Conservation (phyloP, 2,888 invertebrate species). For the Mycogona germanica region DNA sequence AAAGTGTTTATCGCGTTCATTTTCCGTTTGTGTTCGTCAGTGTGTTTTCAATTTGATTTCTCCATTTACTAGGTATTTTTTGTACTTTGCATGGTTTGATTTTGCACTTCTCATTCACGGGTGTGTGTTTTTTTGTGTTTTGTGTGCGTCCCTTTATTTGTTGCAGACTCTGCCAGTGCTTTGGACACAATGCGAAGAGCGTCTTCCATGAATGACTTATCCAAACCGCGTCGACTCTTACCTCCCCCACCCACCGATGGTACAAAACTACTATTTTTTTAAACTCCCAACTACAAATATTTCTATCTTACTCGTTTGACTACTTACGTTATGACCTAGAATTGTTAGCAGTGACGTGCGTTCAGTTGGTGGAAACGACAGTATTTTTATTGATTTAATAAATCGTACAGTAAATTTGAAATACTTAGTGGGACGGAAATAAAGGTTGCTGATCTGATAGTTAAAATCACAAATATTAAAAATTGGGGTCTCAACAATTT, state of each 20-base stretch:
- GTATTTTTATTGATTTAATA: too few relatives aligned
- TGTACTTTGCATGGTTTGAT: neutral
- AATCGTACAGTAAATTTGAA: too few relatives aligned
- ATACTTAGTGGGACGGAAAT: too few relatives aligned
- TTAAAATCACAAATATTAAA: too few relatives aligned
- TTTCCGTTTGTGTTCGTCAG: constrained; percentile 2
- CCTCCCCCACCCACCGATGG: constrained; percentile 42
- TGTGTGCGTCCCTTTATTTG: constrained; percentile 8
- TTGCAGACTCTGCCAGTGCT: constrained; percentile 15
- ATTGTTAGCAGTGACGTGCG: too few relatives aligned
- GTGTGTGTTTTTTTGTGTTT: constrained; percentile 14
- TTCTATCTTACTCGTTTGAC: too few relatives aligned
- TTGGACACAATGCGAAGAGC: constrained; percentile 47
- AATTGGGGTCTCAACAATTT: too few relatives aligned
- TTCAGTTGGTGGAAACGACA: too few relatives aligned
- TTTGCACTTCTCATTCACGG: constrained; percentile 6
- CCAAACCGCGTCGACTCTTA: constrained; percentile 44
- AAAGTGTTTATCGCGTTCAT: neutral
- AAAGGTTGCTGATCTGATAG: too few relatives aligned
- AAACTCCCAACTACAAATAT: too few relatives aligned
- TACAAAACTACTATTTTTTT: neutral
- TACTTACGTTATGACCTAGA: too few relatives aligned
- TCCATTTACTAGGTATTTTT: constrained; percentile 6
- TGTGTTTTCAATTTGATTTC: constrained; percentile 10
- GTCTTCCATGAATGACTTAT: constrained; percentile 65